A percentile compares a stretch with the other conserved stretches of the same genome.
phyloP scores from a whole-genome alignment of 37 sponge, comb jelly and placozoan genomes.

The Tethya wilhelma region DNA sequence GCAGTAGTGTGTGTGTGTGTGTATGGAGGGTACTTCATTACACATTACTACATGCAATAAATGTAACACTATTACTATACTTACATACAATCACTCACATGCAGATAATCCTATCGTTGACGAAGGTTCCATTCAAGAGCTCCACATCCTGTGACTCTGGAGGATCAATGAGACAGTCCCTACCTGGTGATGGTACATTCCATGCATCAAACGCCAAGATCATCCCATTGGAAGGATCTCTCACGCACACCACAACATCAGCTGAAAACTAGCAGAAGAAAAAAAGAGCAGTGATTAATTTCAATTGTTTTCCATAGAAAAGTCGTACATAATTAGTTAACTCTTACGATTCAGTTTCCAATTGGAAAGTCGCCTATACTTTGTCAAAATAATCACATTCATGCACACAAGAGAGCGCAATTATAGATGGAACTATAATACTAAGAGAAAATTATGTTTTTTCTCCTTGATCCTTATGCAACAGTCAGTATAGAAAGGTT shows the following conservation, averaged over 20 bases:
- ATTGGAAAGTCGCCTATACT: too few species aligned
- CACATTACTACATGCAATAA: too few species aligned
- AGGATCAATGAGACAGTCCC: not conserved
- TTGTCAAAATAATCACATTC: too few species aligned
- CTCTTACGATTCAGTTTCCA: too few species aligned
- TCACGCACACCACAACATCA: conserved; percentile 21
- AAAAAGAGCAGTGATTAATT: not conserved
- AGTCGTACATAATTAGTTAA: too few species aligned
- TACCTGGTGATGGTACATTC: not conserved
- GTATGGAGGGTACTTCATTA: too few species aligned
- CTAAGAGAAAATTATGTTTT: too few species aligned
- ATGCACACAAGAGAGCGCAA: too few species aligned
- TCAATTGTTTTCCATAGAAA: too few species aligned
- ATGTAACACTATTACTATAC: not conserved
- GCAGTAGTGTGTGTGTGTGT: not conserved
- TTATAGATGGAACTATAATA: too few species aligned
- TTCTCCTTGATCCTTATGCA: too few species aligned
- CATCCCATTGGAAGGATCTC: not conserved
- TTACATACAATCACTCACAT: not conserved
- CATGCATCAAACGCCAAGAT: conserved; percentile 18
- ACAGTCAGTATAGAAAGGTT: too few species aligned
- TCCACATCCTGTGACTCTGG: not conserved
- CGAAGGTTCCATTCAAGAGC: conserved; percentile 1
- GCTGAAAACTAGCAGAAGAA: conserved; percentile 20
- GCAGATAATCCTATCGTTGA: conserved; percentile 3